Evolutionary conservation across 1,140 invertebrate species (phyloP).

Genomic region (Idris sp.): DNA sequence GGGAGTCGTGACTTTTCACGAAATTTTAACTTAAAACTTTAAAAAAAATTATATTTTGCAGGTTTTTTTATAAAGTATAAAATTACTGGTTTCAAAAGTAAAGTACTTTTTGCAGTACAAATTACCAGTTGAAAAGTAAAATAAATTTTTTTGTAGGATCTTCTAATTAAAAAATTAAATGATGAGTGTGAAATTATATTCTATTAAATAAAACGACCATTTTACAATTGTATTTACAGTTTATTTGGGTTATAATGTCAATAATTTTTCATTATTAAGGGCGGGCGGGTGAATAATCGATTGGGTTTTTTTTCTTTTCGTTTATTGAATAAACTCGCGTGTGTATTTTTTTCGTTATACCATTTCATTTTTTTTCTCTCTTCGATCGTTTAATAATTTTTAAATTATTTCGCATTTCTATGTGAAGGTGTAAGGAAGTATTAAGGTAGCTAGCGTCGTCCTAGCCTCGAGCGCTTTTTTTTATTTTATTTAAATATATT

Average conservation of each 20-base stretch:
- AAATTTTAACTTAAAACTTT: no score
- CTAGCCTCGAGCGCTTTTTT: constrained; percentile 77
- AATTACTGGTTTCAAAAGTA: no score
- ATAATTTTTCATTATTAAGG: constrained; percentile 73
- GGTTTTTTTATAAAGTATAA: no score
- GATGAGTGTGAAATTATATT: no score
- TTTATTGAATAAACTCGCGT: constrained; percentile 54
- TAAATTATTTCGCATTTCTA: constrained; percentile 33
- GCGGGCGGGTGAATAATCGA: constrained; percentile 74
- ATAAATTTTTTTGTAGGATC: no score
- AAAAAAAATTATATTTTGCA: no score
- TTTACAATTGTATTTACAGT: constrained; percentile 78
- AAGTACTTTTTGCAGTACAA: no score
- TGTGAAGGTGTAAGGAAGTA: constrained; percentile 64
- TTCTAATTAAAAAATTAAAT: no score
- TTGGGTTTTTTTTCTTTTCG: constrained; percentile 63
- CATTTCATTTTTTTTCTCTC: no score
- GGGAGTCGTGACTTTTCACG: no score
- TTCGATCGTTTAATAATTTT: constrained; percentile 51
- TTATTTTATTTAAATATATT: constrained; percentile 54
- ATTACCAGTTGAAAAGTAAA: no score
- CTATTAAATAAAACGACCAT: constrained; percentile 48
- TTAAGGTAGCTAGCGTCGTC: constrained; percentile 76
- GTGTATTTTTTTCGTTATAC: no score
- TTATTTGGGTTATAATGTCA: constrained; percentile 76